Evolutionary conservation across 2,888 invertebrate genomes (phyloP), one percentile per base, ranked within the genome.

Genomic region (Sarcophaga carnaria): DNA sequence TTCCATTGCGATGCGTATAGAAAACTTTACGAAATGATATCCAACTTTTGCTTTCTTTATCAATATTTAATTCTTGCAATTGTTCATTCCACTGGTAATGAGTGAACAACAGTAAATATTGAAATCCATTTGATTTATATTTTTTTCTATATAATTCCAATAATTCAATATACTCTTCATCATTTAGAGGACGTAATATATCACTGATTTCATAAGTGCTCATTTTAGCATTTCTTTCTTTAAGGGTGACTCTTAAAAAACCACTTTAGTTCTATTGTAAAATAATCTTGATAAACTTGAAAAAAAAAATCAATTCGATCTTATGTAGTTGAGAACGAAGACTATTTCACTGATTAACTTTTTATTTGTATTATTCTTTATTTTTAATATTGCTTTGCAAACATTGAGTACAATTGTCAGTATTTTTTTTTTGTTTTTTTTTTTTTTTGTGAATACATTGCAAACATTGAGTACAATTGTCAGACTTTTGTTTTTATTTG

Each of bases 51-150:
- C 62, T 67, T 11, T 64, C 22, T 2, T 81, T 14, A 14, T 79
- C 63, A 3, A 69, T 66, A 66, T 72, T 69, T 45, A 81, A 69
- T 12, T 81, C 79, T 25, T 47, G 76, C 47, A 92, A 76, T 81
- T 92, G 89, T 6, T 79, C 85, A 83, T 90, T 90, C 93, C 92
- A 93, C 76, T 91, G 92, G 4, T 89, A 88, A 76, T 92, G 92
- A 75, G 91, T 93, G 80, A 91, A 91, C 12, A 93, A 86, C 4
- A 91, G 79, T 20, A 92, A 85, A 76, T 91, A 93, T 70, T 92
- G 92, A 63, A 92, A 92, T 60, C 90, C 90, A 4, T 83, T 82
- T 5, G 75, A 70, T 2, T 91, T 90, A 22, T 89, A 91, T 79
- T 90, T 91, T 0, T 77, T 49, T 47, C 54, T 77, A 75, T 93